These are phyloP conservation scores for pig (Sus scrofa) DNA, from an alignment of 2,113 vertebrate species.

Conservation along the genomic window DNA sequence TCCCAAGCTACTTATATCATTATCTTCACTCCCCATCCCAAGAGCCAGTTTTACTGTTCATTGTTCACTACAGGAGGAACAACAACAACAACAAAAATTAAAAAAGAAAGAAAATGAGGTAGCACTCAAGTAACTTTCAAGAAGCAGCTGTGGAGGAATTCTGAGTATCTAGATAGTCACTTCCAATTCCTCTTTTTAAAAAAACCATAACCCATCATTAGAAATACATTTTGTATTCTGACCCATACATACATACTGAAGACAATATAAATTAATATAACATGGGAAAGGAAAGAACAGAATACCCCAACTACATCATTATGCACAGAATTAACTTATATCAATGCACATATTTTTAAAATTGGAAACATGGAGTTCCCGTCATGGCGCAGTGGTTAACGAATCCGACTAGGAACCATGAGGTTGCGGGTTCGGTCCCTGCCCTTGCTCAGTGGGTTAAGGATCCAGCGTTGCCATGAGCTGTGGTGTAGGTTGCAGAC, in stretches of 20 bases:
- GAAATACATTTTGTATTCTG: background rate
- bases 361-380: too few species aligned
- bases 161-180: background rate
- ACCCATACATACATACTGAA: background rate
- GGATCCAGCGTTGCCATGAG: too few species aligned
- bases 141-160: background rate
- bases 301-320: background rate
- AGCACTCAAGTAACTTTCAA: background rate
- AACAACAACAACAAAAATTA: too few species aligned
- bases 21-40: constrained; percentile 30
- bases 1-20: constrained; percentile 62
- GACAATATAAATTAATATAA: background rate
- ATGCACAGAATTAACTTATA: background rate
- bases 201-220: background rate
- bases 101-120: background rate
- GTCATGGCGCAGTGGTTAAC: too few species aligned
- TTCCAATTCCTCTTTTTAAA: background rate
- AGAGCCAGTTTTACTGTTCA: constrained; percentile 49
- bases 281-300: background rate
- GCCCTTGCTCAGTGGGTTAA: too few species aligned
- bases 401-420: too few species aligned
- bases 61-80: background rate
- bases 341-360: background rate
- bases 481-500: too few species aligned
- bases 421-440: too few species aligned